Base-by-base conservation (phyloP, 2,888 invertebrate species). In the Taphrorychus bicolor region DNA sequence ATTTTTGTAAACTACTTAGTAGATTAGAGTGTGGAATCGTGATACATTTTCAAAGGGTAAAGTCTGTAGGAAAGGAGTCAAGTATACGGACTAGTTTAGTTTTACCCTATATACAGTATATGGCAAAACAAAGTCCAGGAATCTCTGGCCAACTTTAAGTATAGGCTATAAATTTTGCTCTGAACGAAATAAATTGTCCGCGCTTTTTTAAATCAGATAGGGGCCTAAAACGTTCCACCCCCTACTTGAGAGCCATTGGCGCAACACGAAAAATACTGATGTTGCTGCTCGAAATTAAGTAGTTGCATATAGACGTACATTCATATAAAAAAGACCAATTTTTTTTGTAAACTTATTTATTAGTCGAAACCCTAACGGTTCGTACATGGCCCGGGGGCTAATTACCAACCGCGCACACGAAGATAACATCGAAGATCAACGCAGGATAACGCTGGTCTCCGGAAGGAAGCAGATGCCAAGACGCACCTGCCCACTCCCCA, bases 121-220 rank as follows among this genome's bases (percentile, higher is more conserved):
- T 63, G 61, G 63, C 69, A 42, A 69, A 71, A 70, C 71, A 70
- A 71, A 73, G 78, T 77, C 75, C 74, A 72, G 68, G 64, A 73
- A 76, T 71, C 75, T 71, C 70, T 70, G 70, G 70, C 76, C 70
- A 72, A 72, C 70, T 75, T 74, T 73, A 72, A 73, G 76, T 77
- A 76, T 76, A 76, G 76, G 79, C 79, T 76, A 81, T 82, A 82
- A 82, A 82, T 81, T 79, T 74, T 71, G 73, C 75, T 74, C 73
- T 77, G 78, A 78, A 76, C 76, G 77, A 77, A 79, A 81, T 82
- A 82, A 82, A 82, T 81, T 79, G 80, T 81, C 77, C 79, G 76
- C 77, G 77, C 75, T 77, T 79, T 78, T 74, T 76, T 74, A 73
- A n/a, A 79, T 80, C 79, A 76, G 78, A 78, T 79, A 68, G 51